Base-by-base conservation (phyloP, 2,797 vertebrate genomes). In the Macroramphosus scolopax region DNA sequence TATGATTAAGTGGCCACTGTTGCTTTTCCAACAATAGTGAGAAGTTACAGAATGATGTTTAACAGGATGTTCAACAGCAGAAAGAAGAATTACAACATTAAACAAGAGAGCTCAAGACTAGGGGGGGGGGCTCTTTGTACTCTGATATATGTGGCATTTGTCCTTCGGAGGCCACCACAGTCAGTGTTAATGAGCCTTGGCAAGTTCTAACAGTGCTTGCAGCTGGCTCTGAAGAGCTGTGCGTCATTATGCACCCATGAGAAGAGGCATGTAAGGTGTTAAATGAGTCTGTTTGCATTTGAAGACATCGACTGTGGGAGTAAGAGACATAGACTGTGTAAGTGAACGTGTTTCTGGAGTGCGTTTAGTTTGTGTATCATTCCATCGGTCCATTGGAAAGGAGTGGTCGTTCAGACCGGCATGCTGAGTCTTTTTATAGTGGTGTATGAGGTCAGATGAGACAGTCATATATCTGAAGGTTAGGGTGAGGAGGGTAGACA, bases 381-480 rank as follows among this genome's bases (percentile, higher is more conserved):
- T 22, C 20, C 3, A 6, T 6, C 20, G 20, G 64, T 66, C 69
- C 20, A 37, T 52, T 62, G 49, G 46, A 69, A 72, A 64, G 52
- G 66, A 71, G 72, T 52, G 59, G 60, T 72, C 54, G 65, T 56
- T 68, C 49, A 73, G 64, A 75, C 80, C 89, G 84, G 76, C 89
- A 84, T 59, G 77, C 86, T 71, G 84, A 81, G 79, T 80, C 90
- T 95, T 93, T 94, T 93, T 93, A 91, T 92, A 93, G 90, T 75
- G 71, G 78, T 83, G 80, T 63, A 85, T 86, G 91, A 91, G 89
- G 92, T 91, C 93, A 95, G 90, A 93, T 89, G 82, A 88, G 90
- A 91, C 89, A 90, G 91, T 90, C 90, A 80, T 93, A 90, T 93
- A 92, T 93, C 88, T 92, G 88, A 90, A 90, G 90, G 89, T 88